Percentiles rank a stretch among this genome's conserved stretches.
Evolutionary conservation across 2,797 vertebrate species (phyloP).

Genomic region (Oreochromis grahami): DNA sequence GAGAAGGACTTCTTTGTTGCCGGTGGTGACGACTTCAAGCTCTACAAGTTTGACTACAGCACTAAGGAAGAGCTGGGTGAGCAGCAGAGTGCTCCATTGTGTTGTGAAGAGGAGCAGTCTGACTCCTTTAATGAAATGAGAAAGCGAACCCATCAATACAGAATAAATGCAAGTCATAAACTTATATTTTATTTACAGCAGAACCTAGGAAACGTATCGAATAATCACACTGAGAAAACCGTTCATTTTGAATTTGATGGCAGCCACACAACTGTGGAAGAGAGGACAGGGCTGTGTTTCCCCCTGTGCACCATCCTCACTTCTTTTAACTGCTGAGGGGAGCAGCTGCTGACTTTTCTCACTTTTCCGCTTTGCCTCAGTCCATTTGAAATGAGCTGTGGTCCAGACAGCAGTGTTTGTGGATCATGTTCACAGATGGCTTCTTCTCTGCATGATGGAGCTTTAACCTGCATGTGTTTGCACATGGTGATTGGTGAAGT

Average conservation of each 20-base stretch:
- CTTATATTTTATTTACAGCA: neutral
- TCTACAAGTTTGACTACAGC: conserved; percentile 97
- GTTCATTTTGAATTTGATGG: neutral
- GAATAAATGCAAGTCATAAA: neutral
- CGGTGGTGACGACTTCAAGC: conserved; percentile 96
- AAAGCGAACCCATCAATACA: neutral
- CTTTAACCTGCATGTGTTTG: no score
- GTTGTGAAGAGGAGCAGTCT: neutral
- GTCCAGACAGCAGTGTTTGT: no score
- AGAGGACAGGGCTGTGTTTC: neutral
- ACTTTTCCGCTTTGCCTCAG: neutral
- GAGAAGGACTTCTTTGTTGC: conserved; percentile 97
- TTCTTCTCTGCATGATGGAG: no score
- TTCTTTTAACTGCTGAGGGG: neutral
- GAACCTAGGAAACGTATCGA: accelerated
- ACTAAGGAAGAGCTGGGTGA: conserved; percentile 93
- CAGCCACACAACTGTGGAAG: neutral
- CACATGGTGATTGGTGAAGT: no score
- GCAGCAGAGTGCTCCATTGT: neutral
- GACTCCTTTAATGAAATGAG: neutral
- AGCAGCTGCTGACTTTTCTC: neutral
- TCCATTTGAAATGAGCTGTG: no score
- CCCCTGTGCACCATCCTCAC: neutral
- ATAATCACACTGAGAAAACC: neutral
- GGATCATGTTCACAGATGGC: no score